Conservation (phyloP, 53 echinoderm and acorn worm genomes). For the Apostichopus leukothele region DNA sequence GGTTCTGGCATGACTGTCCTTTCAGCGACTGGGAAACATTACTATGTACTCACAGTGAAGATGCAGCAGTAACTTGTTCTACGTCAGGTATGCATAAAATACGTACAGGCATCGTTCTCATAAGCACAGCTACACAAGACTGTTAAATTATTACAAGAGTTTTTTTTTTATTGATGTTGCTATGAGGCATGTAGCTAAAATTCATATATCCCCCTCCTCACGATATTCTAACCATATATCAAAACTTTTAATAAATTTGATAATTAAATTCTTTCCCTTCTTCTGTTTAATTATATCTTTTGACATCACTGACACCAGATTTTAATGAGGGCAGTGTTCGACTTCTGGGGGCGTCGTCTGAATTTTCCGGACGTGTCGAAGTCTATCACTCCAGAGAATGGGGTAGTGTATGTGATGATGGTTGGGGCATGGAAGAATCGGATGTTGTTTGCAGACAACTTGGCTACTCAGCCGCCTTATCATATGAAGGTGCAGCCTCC, state of each 20-base stretch:
- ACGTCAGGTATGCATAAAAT: neutral
- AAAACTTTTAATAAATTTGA: too few relatives aligned
- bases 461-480: neutral
- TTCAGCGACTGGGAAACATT: neutral
- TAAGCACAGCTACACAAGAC: too few relatives aligned
- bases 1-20: neutral
- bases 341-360: neutral
- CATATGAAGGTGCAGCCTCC: neutral
- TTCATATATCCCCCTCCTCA: too few relatives aligned
- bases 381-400: neutral
- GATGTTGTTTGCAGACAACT: conserved; percentile 20
- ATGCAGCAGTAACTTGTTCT: neutral
- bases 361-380: neutral
- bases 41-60: neutral
- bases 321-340: neutral
- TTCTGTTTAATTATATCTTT: too few relatives aligned
- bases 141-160: too few relatives aligned
- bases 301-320: neutral
- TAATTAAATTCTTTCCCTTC: too few relatives aligned
- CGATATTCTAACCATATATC: too few relatives aligned
- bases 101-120: too few relatives aligned
- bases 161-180: too few relatives aligned
- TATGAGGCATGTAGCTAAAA: too few relatives aligned
- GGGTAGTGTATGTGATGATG: conserved; percentile 1
- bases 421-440: neutral